Evolutionary conservation across 1,140 invertebrate species (phyloP), one percentile per base, ranked within the genome.

Genomic region (Sitobion miscanthi): DNA sequence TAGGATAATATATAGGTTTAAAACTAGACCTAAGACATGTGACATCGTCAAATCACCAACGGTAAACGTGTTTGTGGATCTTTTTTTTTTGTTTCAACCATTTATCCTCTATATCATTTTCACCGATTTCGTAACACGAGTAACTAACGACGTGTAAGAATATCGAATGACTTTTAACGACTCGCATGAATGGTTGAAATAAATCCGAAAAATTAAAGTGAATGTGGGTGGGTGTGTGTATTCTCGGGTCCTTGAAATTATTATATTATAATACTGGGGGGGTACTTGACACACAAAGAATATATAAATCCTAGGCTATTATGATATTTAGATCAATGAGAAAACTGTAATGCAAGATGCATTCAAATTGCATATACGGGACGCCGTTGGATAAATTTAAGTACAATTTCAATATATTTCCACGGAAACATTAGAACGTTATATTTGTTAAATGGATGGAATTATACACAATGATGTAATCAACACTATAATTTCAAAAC

Each of bases 81-180:
- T 21, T 17, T n/a, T 42, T 38, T 89, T 54, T 54, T 52, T 54
- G 25, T 89, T 54, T 38, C 47, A 9, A 54, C 21, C 47, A 89
- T 89, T 57, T 89, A 89, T 89, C 35, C 35, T 89, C 88, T 57
- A 14, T 89, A 89, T 89, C 88, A 52, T 57, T 89, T 89, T 89
- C 88, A 89, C 21, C 35, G 17, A 89, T 57, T 89, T 21, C 88
- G 88, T 89, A 89, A 89, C 35, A 57, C 52, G 52, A 89, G 88
- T 89, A 89, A 89, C 88, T 89, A 57, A 89, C 88, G 88, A 89
- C 14, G 21, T 38, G 52, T 42, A 57, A 57, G 35, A 42, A 57
- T 89, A 89, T 89, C 88, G 21, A 89, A 89, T 89, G 49, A 57
- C 88, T 89, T 25, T 38, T 47, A 35, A 87, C 88, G 88, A 89